These are phyloP conservation scores for Phyllotis vaccarum DNA, from an alignment of 2,797 vertebrate species.

Conservation along the genomic window DNA sequence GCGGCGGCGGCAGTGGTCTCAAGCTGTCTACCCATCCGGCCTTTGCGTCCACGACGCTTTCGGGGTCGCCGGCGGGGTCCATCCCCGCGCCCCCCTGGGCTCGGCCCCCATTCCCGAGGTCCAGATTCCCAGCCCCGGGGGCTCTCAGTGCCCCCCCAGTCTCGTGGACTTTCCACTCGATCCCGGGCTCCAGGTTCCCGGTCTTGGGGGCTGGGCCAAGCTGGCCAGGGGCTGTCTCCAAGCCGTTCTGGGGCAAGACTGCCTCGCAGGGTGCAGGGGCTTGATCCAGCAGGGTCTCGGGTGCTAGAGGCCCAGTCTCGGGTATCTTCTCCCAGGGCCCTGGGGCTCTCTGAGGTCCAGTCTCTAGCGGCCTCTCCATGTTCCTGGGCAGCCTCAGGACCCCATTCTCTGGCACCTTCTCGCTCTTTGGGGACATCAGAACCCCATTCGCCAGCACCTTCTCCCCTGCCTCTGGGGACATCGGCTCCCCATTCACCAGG, in stretches of 20 bases:
- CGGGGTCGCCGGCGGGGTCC: constrained; percentile 79
- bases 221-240: constrained; percentile 84
- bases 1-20: constrained; percentile 69
- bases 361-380: constrained; percentile 76
- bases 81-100: constrained; percentile 77
- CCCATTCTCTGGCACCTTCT: constrained; percentile 76
- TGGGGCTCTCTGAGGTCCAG: constrained; percentile 77
- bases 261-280: constrained; percentile 87
- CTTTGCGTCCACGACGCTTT: constrained; percentile 83
- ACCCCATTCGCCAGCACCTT: constrained; percentile 75
- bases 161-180: constrained; percentile 86
- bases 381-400: constrained; percentile 72
- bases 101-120: constrained; percentile 84
- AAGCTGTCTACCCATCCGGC: constrained; percentile 76
- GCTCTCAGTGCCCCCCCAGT: constrained; percentile 81
- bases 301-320: constrained; percentile 77
- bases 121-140: constrained; percentile 82
- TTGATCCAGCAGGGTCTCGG: constrained; percentile 74
- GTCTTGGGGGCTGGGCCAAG: constrained; percentile 86
- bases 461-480: constrained; percentile 83
- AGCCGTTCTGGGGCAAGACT: constrained; percentile 86
- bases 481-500: constrained; percentile 80
- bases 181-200: constrained; percentile 84
- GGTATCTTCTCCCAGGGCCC: constrained; percentile 75
- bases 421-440: constrained; percentile 75